A percentile compares a stretch with the other conserved stretches of the same genome.
phyloP scores from a whole-genome alignment of 2,113 vertebrate species.

The Alethe diademata region DNA sequence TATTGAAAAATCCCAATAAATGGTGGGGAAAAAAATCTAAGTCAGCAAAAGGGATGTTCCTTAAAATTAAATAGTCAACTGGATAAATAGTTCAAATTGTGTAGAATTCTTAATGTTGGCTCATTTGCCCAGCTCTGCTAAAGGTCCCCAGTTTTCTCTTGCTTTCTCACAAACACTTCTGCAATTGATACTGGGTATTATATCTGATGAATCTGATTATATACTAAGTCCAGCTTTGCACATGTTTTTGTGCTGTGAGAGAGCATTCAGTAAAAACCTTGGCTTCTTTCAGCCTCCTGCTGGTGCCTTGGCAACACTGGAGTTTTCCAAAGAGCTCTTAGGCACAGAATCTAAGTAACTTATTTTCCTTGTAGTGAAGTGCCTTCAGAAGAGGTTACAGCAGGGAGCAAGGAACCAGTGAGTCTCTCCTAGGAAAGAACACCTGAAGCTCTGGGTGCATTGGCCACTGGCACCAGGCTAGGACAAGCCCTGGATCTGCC shows the following conservation, averaged over 20 bases:
- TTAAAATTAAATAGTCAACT: conserved; percentile 7
- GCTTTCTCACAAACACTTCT: not conserved
- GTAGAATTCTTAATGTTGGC: conserved; percentile 24
- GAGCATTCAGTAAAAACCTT: not conserved
- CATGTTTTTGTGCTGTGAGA: not conserved
- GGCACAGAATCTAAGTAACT: not conserved
- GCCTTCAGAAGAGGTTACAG: not conserved
- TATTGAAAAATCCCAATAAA: not conserved
- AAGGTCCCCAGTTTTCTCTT: not conserved
- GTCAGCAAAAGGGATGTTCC: not conserved
- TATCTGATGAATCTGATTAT: conserved; percentile 22
- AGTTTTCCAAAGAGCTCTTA: not conserved
- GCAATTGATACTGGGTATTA: conserved; percentile 25
- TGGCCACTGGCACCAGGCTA: not conserved
- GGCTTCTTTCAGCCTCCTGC: not conserved
- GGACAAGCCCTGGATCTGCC: not conserved
- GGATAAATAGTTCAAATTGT: conserved; percentile 45
- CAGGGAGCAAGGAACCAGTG: not conserved
- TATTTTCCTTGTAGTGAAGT: not conserved
- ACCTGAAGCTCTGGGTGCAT: not conserved
- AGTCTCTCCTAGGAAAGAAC: not conserved
- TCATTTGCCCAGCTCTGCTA: conserved; percentile 39
- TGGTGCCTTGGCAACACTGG: not conserved
- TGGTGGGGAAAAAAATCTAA: not conserved
- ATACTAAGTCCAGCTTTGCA: not conserved